Evolutionary conservation across 2,113 vertebrate species (phyloP).

Genomic region (Calidris pugnax): DNA sequence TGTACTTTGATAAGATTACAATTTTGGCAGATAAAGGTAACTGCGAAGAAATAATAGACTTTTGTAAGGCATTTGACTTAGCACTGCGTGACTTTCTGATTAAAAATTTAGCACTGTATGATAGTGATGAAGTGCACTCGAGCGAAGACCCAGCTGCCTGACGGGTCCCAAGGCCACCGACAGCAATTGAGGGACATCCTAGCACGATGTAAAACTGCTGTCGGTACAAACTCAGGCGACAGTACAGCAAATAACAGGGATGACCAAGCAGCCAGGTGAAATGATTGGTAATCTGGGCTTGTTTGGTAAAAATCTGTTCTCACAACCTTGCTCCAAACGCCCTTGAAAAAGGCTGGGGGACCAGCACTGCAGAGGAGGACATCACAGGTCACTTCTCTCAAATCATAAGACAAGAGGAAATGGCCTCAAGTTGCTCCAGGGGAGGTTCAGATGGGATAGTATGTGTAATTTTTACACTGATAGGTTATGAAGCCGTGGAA

Average conservation of each 20-base stretch:
- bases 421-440: too few relatives aligned
- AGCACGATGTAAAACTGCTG: rapidly evolving
- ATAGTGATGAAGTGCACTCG: rapidly evolving
- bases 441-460: too few relatives aligned
- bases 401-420: too few relatives aligned
- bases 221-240: rapidly evolving
- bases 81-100: neutral
- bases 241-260: neutral
- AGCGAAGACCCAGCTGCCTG: neutral
- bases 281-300: neutral
- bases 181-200: rapidly evolving
- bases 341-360: neutral
- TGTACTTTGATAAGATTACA: constrained; percentile 47
- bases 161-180: neutral
- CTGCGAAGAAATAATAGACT: constrained; percentile 12
- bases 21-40: constrained; percentile 52
- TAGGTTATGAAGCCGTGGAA: too few relatives aligned
- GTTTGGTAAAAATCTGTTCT: neutral
- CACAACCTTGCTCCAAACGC: rapidly evolving
- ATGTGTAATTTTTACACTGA: too few relatives aligned
- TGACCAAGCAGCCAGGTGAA: neutral
- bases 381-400: neutral
- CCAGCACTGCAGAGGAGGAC: neutral
- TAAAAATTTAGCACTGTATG: neutral
- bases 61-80: neutral